A percentile compares a stretch with the other conserved stretches of the same genome.
Conservation (phyloP, 2,888 invertebrate genomes). For the Heliconius cydno region DNA sequence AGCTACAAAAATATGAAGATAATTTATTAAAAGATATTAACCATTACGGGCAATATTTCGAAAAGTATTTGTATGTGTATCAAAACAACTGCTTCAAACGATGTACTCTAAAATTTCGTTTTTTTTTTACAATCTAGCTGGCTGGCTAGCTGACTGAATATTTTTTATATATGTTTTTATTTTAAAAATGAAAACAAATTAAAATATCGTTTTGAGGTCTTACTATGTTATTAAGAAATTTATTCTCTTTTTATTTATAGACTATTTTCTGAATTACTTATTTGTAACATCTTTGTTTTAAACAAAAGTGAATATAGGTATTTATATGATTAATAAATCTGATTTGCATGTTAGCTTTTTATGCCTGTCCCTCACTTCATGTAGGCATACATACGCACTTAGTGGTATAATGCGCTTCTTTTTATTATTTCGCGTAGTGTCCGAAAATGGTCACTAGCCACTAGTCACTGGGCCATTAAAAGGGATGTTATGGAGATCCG, state of each 20-base stretch:
- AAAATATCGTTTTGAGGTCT: not conserved
- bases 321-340: not conserved
- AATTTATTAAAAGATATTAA: too few relatives aligned
- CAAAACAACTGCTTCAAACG: too few relatives aligned
- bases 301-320: conserved; percentile 11
- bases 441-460: not conserved
- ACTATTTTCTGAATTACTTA: not conserved
- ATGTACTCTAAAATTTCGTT: too few relatives aligned
- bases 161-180: too few relatives aligned
- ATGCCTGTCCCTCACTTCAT: conserved; percentile 29
- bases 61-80: too few relatives aligned
- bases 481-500: not conserved
- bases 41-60: too few relatives aligned
- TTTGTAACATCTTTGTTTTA: not conserved
- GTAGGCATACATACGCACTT: conserved; percentile 38
- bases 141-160: too few relatives aligned
- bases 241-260: not conserved
- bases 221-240: too few relatives aligned
- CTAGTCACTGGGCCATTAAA: not conserved
- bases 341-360: conserved; percentile 42
- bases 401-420: conserved; percentile 45
- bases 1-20: too few relatives aligned
- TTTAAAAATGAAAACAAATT: too few relatives aligned
- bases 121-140: too few relatives aligned
- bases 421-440: conserved; percentile 36